Evolutionary conservation across 2,113 vertebrate genomes (phyloP), one percentile per base, ranked within the genome.

Genomic region (Oostethus manadensis): DNA sequence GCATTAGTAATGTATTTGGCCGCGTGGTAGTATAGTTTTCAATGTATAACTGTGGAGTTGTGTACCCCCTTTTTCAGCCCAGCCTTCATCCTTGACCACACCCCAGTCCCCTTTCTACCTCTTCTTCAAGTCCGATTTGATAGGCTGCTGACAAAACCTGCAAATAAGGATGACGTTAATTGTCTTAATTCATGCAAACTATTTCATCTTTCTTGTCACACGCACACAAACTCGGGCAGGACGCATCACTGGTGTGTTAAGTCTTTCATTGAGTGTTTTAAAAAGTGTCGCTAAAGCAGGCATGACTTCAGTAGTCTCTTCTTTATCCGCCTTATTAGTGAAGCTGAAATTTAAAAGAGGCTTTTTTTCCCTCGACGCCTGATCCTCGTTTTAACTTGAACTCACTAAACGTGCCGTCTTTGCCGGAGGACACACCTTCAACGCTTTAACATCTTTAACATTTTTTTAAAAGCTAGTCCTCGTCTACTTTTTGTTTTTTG

Each of bases 321-420:
- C 88, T 88, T 88, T 82, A 88, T 90, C 82, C 77, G 74, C 44
- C 54, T 88, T 89, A 88, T 89, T 84, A 86, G 84, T 55, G 58
- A 60, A 84, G 80, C 84, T 83, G 87, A 77, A 81, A 85, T 78
- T 80, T 70, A 85, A 87, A 86, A 81, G 83, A 21, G 11, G 6
- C 38, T 42, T 42, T 42, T 40, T 13, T 4, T 42, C 38, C 38
- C 38, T 42, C 11, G 38, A 14, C 38, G 38, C 38, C 38, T 42
- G 38, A 42, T 42, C 38, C 13, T 14, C 4, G 11, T 42, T 42
- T 13, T 14, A 42, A 42, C 38, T 42, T 65, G 69, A 77, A 71
- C 77, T 76, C 74, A 76, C 53, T 60, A 51, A 8, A 78, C 62
- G 71, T 14, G 38, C 0, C 38, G 38, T 42, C 38, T 42, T 42